A percentile compares a stretch with the other conserved stretches of the same genome.
Evolutionary conservation across 1,140 invertebrate species (phyloP).

Genomic region (Zaprionus vittiger): DNA sequence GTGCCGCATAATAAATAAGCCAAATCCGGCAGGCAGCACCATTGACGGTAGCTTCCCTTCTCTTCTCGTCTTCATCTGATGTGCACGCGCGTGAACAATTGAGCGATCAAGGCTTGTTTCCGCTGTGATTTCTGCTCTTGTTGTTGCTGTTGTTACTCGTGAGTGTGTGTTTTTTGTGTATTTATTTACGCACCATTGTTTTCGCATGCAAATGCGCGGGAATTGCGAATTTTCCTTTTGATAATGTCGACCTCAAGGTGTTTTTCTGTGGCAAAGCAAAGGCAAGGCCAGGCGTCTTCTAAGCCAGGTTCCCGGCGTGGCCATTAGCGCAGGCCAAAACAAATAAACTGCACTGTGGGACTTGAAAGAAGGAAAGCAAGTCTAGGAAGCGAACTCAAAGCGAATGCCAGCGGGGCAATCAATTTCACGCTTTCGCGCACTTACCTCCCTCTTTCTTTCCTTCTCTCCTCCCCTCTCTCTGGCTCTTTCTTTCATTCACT

Average conservation of each 20-base stretch:
- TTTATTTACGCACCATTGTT: slow-evolving; percentile 37
- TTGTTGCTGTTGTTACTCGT: neutral
- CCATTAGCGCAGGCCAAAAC: slow-evolving; percentile 44
- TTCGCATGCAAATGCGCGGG: slow-evolving; percentile 17
- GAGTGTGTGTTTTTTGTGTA: slow-evolving; percentile 13
- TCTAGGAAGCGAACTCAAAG: slow-evolving; percentile 12
- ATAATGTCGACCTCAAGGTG: slow-evolving; percentile 22
- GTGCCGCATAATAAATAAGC: slow-evolving; percentile 52
- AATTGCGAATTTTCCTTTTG: slow-evolving; percentile 14
- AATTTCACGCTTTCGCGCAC: slow-evolving; percentile 64
- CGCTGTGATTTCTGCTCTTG: slow-evolving; percentile 24
- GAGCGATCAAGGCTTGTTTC: slow-evolving; percentile 58
- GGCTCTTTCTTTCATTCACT: slow-evolving; percentile 25
- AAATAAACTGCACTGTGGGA: slow-evolving; percentile 36
- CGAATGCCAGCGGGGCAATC: slow-evolving; percentile 68
- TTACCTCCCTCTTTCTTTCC: neutral
- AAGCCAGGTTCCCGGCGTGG: slow-evolving; percentile 21
- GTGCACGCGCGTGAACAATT: slow-evolving; percentile 53
- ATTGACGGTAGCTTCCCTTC: neutral
- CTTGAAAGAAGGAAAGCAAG: slow-evolving; percentile 11
- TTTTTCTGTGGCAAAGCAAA: neutral
- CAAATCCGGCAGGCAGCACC: slow-evolving; percentile 31
- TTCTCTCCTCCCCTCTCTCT: slow-evolving; percentile 9
- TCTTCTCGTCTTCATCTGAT: neutral
- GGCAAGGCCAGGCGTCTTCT: neutral